phyloP scores from a whole-genome alignment of 2,113 vertebrate genomes.

The Orycteropus afer region DNA sequence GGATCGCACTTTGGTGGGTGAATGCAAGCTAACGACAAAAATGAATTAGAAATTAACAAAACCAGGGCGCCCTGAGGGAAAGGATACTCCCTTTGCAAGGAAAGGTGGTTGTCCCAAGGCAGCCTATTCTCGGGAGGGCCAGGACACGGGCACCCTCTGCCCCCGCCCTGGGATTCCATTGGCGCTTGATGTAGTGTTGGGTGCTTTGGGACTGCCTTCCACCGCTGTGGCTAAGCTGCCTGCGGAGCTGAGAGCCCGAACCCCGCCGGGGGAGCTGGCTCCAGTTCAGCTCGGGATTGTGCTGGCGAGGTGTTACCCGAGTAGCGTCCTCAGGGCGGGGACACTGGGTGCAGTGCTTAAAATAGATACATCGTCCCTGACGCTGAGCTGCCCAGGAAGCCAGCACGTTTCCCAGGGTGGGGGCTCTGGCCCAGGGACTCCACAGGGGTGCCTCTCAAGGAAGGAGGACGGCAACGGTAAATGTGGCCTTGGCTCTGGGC shows the following conservation, averaged over 20 bases:
- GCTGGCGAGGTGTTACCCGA: conserved; percentile 40
- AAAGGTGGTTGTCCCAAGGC: neutral
- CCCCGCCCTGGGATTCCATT: neutral
- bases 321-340: neutral
- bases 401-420: neutral
- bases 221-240: neutral
- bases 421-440: accelerated
- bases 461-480: neutral
- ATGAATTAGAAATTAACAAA: neutral
- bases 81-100: neutral
- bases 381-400: neutral
- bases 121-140: neutral
- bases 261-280: neutral
- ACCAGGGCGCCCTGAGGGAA: neutral
- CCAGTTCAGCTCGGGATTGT: neutral
- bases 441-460: neutral
- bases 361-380: conserved; percentile 40
- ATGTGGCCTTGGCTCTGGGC: neutral
- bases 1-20: neutral
- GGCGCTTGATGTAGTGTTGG: neutral
- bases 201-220: neutral
- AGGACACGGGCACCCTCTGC: neutral
- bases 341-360: conserved; percentile 40
- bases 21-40: neutral
- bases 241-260: neutral